Conservation (phyloP, 2,113 vertebrate species). For the Copsychus sechellarum region DNA sequence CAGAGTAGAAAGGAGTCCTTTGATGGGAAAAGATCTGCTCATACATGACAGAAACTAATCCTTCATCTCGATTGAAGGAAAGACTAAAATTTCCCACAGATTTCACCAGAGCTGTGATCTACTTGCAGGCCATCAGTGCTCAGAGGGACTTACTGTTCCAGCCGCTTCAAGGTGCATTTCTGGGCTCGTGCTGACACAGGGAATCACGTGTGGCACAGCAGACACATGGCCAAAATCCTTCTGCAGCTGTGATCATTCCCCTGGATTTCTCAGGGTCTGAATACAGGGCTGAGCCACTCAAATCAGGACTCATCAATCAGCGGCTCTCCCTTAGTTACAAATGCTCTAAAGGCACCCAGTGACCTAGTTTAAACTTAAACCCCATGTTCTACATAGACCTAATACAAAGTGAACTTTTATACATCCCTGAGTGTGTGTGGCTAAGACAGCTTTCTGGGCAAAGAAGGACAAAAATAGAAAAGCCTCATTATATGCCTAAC, state of each 20-base stretch:
- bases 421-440: not conserved
- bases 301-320: not conserved
- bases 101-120: not conserved
- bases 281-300: not conserved
- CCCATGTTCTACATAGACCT: not conserved
- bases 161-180: not conserved
- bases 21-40: not conserved
- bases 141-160: not conserved
- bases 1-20: not conserved
- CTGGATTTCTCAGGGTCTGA: not conserved
- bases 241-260: not conserved
- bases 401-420: not conserved
- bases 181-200: rapidly evolving
- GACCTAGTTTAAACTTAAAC: conserved; percentile 31
- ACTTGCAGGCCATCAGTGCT: not conserved
- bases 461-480: conserved; percentile 28
- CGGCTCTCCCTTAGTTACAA: not conserved
- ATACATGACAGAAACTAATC: not conserved
- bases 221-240: rapidly evolving
- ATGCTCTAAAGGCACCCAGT: conserved; percentile 26
- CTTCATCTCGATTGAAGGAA: not conserved
- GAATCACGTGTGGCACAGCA: rapidly evolving
- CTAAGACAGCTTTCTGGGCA: not conserved
- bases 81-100: not conserved
- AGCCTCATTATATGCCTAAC: not conserved